Conservation (phyloP, 1,140 invertebrate genomes). For the Lasaia peninsularis region DNA sequence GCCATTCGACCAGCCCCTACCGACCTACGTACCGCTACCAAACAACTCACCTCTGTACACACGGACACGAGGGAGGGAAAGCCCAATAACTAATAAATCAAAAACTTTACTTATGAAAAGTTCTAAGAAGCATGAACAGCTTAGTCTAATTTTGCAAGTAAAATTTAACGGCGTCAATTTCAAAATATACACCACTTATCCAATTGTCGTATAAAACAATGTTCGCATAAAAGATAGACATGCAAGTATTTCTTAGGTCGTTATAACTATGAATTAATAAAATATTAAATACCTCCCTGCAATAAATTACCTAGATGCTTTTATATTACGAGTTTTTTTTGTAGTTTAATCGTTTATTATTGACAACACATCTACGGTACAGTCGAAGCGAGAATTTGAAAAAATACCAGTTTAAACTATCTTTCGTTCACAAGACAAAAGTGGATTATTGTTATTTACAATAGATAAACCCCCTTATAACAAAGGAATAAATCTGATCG, state of each 20-base stretch:
- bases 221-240: slow-evolving; percentile 31
- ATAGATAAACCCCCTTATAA: slow-evolving; percentile 40
- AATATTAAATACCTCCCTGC: slow-evolving; percentile 72
- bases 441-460: slow-evolving; percentile 73
- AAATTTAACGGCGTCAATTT: slow-evolving; percentile 9
- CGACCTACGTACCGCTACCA: slow-evolving; percentile 36
- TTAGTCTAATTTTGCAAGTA: slow-evolving; percentile 10
- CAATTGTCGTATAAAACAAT: slow-evolving; percentile 6
- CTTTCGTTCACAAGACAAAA: slow-evolving; percentile 75
- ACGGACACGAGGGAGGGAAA: slow-evolving; percentile 39
- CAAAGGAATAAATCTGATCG: too few species aligned
- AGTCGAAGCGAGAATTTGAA: slow-evolving; percentile 76
- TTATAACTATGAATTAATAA: slow-evolving; percentile 71
- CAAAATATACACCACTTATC: slow-evolving; percentile 3
- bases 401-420: slow-evolving; percentile 76
- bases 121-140: slow-evolving; percentile 8
- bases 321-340: slow-evolving; percentile 71
- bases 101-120: slow-evolving; percentile 11
- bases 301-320: slow-evolving; percentile 68
- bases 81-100: slow-evolving; percentile 34
- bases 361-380: slow-evolving; percentile 76
- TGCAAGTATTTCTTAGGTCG: slow-evolving; percentile 61
- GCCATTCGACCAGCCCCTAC: slow-evolving; percentile 29
- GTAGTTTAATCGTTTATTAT: slow-evolving; percentile 69
- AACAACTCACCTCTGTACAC: slow-evolving; percentile 43